Base-by-base conservation (phyloP, 2,888 invertebrate species). In the Ichneumon xanthorius region DNA sequence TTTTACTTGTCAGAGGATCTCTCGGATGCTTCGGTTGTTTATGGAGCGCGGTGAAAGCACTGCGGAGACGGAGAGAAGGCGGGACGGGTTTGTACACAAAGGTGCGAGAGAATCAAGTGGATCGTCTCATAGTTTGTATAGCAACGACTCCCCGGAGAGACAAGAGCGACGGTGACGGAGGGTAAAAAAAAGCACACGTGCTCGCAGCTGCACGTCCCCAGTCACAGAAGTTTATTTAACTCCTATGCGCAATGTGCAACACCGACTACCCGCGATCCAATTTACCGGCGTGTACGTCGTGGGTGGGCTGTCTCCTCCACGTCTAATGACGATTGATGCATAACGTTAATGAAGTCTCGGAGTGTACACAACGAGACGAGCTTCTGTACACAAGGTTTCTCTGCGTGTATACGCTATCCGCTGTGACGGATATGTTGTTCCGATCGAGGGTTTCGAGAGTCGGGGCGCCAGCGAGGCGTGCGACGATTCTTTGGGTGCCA, bases 61-160 rank as follows among this genome's bases (percentile, higher is more conserved):
- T n/a, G 53, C 53, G n/a, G 53, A 9, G 50, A 50, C 16, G n/a
- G n/a, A n/a, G 14, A 2, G 50, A 50, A 50, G 16, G 1, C 40
- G 14, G 45, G 45, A 45, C 16, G 30, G n/a, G 16, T 61, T 73
- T 19, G 55, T 72, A 22, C 63, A 78, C n/a, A 50, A 65, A 82
- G 72, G 78, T 73, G 67, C 55, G 40, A 33, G 48, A 55, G 72
- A 83, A 79, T 79, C 79, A 70, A 83, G 83, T 79, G 67, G 67
- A 79, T 78, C 58, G 78, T 37, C 68, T 16, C 65, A 71, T 53
- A 68, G 78, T 82, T 82, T 78, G 78, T 82, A 73, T 82, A 73
- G 72, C 73, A 82, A 82, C 73, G 58, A 68, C 16, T 68, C 63
- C 68, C 78, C 63, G n/a, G 40, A 50, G 83, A 75, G 61, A 61